Evolutionary conservation across 2,888 invertebrate species (phyloP), one percentile per base, ranked within the genome.

Genomic region (Acrocyrtus sp.): DNA sequence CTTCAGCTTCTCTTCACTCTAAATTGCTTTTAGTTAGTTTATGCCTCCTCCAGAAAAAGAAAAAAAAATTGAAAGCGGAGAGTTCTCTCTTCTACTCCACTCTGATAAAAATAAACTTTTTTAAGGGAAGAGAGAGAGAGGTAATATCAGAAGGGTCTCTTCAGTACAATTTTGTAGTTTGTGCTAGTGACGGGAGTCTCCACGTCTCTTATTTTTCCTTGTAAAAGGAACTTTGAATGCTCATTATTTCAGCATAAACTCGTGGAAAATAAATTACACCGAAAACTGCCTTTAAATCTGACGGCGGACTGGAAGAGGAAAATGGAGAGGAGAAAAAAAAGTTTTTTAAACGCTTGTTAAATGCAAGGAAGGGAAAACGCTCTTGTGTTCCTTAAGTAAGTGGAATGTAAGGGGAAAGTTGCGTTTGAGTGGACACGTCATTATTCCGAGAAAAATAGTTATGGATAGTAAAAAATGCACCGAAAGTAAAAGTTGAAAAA

Each of bases 201-300:
- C n/a, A n/a, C n/a, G n/a, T n/a, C n/a, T n/a, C n/a, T n/a, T n/a
- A n/a, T n/a, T 39, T 39, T 26, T 39, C 48, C 50, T 61, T 34
- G 41, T 21, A 45, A 50, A 39, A 68, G 60, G 61, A 69, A 69
- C 69, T 70, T 70, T 70, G 70, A 70, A 70, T 70, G 70, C 62
- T 70, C 70, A 70, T 70, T 70, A 70, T 70, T 70, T 62, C 47
- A 50, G 45, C 57, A 70, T 70, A 62, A 69, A 70, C 56, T 62
- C 62, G 41, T 8, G 34, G 62, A 62, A 70, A 70, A 70, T 70
- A 70, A 70, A 70, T 70, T 63, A 70, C 61, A 56, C 27, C n/a
- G 53, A n/a, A 61, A 70, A 62, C 39, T 70, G 50, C 60, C 62
- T 70, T 62, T 63, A 62, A 63, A 70, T 56, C 62, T 68, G 67